Conservation (phyloP, 2,113 vertebrate species). For the Lichenostomus cassidix region DNA sequence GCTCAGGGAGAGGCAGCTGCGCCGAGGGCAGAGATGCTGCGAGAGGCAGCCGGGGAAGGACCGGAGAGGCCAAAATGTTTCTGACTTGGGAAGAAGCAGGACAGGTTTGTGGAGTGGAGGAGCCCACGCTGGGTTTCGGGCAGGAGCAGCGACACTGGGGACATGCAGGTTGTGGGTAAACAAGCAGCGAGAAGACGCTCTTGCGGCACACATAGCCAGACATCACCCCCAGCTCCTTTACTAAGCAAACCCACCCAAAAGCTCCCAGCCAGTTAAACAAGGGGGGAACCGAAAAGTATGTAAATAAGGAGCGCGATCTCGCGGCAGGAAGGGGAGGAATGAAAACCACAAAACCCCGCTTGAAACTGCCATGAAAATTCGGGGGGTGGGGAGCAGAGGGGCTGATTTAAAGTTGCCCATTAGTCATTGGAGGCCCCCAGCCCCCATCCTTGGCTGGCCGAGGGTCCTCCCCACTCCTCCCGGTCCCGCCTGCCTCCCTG, state of each 20-base stretch:
- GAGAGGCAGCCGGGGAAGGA: background rate
- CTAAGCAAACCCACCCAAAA: constrained; percentile 1
- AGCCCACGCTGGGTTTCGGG: background rate
- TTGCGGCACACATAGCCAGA: background rate
- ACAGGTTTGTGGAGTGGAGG: background rate
- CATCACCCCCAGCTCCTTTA: constrained; percentile 25
- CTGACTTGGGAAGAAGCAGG: background rate
- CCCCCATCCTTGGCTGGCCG: constrained; percentile 10
- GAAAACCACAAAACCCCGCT: constrained; percentile 37
- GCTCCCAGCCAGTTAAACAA: constrained; percentile 27
- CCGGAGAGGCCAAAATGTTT: background rate
- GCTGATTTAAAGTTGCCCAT: constrained; percentile 71
- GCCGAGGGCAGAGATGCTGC: background rate
- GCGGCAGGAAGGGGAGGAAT: constrained; percentile 33
- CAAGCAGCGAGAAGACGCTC: background rate
- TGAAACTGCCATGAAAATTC: background rate
- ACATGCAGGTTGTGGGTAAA: background rate
- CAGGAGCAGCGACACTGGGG: background rate
- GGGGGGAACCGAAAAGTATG: background rate
- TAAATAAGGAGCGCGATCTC: background rate
- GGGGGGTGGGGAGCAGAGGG: background rate
- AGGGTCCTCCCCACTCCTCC: background rate
- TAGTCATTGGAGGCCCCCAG: background rate
- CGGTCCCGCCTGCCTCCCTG: background rate
- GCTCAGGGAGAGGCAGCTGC: background rate